A percentile compares a stretch with the other conserved stretches of the same genome.
Evolutionary conservation across 2,113 vertebrate genomes (phyloP).

Genomic region (Callospermophilus lateralis): DNA sequence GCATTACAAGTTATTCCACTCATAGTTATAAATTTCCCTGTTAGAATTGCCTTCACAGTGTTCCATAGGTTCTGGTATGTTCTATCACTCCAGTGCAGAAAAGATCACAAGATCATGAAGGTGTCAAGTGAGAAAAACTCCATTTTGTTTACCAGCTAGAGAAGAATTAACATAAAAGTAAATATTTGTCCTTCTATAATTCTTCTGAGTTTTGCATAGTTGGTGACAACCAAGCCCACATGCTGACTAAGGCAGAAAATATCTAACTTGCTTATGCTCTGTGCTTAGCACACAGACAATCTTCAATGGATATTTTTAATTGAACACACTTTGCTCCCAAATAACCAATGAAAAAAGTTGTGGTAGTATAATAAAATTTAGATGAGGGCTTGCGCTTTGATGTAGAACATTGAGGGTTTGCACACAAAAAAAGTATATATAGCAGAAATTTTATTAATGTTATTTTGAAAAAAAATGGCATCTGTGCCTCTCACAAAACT

Average conservation of each 20-base stretch:
- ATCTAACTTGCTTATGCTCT: background rate
- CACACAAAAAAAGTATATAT: background rate
- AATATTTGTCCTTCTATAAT: fast-evolving
- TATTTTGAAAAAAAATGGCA: background rate
- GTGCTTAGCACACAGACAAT: background rate
- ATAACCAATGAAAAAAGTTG: background rate
- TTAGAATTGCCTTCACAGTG: too few relatives aligned
- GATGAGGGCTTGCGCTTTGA: background rate
- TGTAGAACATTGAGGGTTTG: background rate
- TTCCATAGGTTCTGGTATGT: too few relatives aligned
- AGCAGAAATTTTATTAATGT: background rate
- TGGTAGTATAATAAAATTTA: background rate
- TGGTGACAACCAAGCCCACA: too few relatives aligned
- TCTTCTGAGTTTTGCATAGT: background rate
- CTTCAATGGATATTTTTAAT: background rate
- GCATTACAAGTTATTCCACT: background rate
- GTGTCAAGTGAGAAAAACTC: background rate
- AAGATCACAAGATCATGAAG: background rate
- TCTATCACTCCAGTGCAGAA: background rate
- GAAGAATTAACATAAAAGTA: background rate
- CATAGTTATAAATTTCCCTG: too few relatives aligned
- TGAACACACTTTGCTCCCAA: background rate
- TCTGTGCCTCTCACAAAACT: background rate
- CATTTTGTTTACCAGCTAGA: background rate
- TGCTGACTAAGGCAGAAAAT: too few relatives aligned